Evolutionary conservation across 2,113 vertebrate genomes (phyloP).

Genomic region (Coryphaenoides rupestris): DNA sequence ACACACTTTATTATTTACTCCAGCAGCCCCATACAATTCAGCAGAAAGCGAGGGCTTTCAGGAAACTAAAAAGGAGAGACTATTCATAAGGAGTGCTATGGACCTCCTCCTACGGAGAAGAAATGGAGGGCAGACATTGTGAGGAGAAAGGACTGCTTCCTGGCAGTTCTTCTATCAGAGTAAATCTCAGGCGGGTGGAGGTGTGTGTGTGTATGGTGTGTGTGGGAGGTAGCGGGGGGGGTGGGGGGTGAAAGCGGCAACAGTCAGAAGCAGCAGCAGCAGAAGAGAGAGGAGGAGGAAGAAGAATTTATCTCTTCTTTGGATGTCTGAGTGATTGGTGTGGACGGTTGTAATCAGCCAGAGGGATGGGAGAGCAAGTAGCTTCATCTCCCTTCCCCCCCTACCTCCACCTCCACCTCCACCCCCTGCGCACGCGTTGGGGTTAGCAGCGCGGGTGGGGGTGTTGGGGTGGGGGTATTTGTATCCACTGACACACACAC

Average conservation of each 20-base stretch:
- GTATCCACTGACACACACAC: constrained; percentile 47
- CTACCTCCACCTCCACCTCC: constrained; percentile 20
- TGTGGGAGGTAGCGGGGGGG: too few species aligned
- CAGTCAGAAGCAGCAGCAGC: constrained; percentile 29
- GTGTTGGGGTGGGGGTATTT: constrained; percentile 23
- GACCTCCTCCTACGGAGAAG: too few species aligned
- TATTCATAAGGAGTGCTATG: too few species aligned
- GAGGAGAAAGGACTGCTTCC: too few species aligned
- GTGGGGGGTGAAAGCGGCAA: constrained; percentile 39
- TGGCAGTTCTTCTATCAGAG: constrained; percentile 44
- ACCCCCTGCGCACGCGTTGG: too few species aligned
- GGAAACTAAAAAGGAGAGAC: too few species aligned
- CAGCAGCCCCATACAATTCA: too few species aligned
- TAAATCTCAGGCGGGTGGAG: constrained; percentile 61
- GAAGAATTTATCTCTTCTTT: constrained; percentile 58
- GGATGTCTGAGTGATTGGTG: constrained; percentile 61
- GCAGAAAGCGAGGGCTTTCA: too few species aligned
- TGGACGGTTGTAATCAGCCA: constrained; percentile 59
- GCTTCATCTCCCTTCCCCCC: constrained; percentile 60
- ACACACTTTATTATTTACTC: too few species aligned
- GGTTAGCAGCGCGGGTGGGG: too few species aligned
- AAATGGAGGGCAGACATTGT: too few species aligned
- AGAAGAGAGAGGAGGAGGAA: constrained; percentile 17
- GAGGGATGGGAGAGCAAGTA: constrained; percentile 52
- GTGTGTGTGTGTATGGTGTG: too few species aligned